Percentiles rank a stretch among this genome's conserved stretches.
Evolutionary conservation across 2,113 vertebrate species (phyloP).

Genomic region (Podarcis cretensis): DNA sequence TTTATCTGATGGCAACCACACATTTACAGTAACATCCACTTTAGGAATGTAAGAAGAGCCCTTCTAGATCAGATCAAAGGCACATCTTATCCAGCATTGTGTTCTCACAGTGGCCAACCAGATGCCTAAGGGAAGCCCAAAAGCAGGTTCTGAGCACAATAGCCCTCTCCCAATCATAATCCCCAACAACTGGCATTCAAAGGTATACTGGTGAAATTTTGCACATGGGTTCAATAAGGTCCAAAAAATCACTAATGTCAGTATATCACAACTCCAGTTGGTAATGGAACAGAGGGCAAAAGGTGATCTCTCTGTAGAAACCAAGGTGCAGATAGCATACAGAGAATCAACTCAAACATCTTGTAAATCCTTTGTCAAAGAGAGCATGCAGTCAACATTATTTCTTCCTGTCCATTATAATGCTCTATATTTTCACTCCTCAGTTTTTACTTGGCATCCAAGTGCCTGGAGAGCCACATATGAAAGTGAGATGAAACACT

Average conservation of each 20-base stretch:
- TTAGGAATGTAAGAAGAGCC: neutral
- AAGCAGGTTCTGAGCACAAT: no score
- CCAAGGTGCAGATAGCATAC: neutral
- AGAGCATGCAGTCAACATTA: slow-evolving; percentile 24
- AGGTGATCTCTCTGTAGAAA: neutral
- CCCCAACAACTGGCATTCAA: no score
- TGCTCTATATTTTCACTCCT: slow-evolving; percentile 64
- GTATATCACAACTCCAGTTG: neutral
- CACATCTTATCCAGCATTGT: no score
- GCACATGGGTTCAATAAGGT: neutral
- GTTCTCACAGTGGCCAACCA: no score
- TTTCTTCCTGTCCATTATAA: slow-evolving; percentile 51
- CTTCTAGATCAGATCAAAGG: no score
- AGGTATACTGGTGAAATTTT: neutral
- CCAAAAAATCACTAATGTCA: neutral
- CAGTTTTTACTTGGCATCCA: slow-evolving; percentile 55
- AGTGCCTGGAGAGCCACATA: slow-evolving; percentile 50
- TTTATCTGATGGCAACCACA: neutral
- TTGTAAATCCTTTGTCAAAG: neutral
- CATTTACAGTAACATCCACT: neutral
- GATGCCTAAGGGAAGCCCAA: no score
- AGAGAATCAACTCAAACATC: neutral
- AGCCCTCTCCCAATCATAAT: neutral
- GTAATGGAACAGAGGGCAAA: neutral
- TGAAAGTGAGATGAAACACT: slow-evolving; percentile 49